These are phyloP conservation scores for Diplodus puntazzo DNA, from an alignment of 2,797 vertebrate genomes.

Conservation along the genomic window DNA sequence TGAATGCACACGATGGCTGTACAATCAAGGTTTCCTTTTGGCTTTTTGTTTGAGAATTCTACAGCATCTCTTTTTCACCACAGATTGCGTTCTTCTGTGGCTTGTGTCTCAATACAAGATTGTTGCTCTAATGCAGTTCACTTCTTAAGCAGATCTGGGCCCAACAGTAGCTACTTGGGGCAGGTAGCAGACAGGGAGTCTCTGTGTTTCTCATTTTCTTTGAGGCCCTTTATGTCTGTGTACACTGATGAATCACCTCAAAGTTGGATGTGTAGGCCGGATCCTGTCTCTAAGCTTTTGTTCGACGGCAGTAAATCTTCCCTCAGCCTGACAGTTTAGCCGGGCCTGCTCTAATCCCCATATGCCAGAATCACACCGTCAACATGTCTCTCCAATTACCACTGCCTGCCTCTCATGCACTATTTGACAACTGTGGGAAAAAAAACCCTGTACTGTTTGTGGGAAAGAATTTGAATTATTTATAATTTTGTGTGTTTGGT, in stretches of 20 bases:
- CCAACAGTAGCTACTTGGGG: slow-evolving; percentile 23
- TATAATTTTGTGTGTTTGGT: slow-evolving; percentile 56
- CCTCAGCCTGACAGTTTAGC: slow-evolving; percentile 72
- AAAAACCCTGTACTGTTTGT: slow-evolving; percentile 44
- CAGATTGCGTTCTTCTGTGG: slow-evolving; percentile 11
- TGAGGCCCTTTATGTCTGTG: slow-evolving; percentile 54
- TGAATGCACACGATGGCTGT: slow-evolving; percentile 14
- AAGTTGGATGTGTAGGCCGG: slow-evolving; percentile 62
- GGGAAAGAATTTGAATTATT: slow-evolving; percentile 65
- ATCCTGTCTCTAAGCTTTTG: slow-evolving; percentile 74
- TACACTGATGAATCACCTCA: slow-evolving; percentile 77
- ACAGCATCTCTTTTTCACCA: slow-evolving; percentile 6
- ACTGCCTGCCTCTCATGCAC: slow-evolving; percentile 50
- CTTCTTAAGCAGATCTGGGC: slow-evolving; percentile 27
- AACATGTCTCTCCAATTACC: slow-evolving; percentile 74
- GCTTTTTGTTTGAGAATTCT: slow-evolving; percentile 15
- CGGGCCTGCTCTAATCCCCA: slow-evolving; percentile 69
- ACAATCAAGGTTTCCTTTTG: slow-evolving; percentile 22
- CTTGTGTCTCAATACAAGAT: slow-evolving; percentile 1
- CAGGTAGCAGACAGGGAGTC: slow-evolving; percentile 53
- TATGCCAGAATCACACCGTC: slow-evolving; percentile 70
- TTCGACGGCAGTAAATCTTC: slow-evolving; percentile 77
- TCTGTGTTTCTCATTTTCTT: slow-evolving; percentile 58
- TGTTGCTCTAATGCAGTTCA: slow-evolving; percentile 12
- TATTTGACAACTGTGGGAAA: slow-evolving; percentile 69